These are phyloP conservation scores for Theristicus caerulescens DNA, from an alignment of 2,113 vertebrate genomes.

Conservation along the genomic window DNA sequence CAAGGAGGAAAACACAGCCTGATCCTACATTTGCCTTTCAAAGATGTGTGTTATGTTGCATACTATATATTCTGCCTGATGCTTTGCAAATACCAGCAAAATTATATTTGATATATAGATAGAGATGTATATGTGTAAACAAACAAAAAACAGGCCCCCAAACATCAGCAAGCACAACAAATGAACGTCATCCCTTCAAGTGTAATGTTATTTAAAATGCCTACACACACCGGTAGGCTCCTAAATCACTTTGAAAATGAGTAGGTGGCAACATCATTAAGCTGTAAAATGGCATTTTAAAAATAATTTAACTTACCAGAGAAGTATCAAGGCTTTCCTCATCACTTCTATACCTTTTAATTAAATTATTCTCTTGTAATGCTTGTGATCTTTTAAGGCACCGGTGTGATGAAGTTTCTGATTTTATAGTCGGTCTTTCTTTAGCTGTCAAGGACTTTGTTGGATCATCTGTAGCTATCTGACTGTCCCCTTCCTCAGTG, in stretches of 20 bases:
- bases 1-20: neutral
- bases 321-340: conserved; percentile 34
- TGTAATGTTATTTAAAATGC: neutral
- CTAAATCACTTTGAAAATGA: neutral
- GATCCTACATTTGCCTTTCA: neutral
- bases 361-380: conserved; percentile 62
- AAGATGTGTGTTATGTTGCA: neutral
- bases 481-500: neutral
- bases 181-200: neutral
- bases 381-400: conserved; percentile 75
- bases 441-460: neutral
- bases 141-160: neutral
- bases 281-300: neutral
- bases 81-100: neutral
- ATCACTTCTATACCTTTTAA: conserved; percentile 75
- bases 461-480: neutral
- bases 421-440: neutral
- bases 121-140: no score
- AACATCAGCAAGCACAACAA: neutral
- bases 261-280: neutral
- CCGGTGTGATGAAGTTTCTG: conserved; percentile 49
- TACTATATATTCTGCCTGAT: neutral
- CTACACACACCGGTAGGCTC: neutral
- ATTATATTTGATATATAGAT: neutral
- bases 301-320: conserved; percentile 62